A percentile compares a stretch with the other conserved stretches of the same genome.
Evolutionary conservation across 2,888 invertebrate species (phyloP).

Genomic region (Amblyteles armatorius): DNA sequence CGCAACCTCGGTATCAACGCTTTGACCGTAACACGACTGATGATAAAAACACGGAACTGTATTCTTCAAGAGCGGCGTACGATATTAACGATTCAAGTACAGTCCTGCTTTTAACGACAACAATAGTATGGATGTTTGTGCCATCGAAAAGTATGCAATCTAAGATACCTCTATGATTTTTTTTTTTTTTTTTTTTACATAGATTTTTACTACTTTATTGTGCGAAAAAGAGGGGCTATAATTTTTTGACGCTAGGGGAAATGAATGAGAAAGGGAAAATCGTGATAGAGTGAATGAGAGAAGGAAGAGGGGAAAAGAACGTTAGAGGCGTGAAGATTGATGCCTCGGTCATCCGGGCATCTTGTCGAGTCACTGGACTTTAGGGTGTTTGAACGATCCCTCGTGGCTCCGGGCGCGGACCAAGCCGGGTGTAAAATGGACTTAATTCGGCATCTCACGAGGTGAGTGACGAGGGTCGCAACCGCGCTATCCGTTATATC

Average conservation of each 20-base stretch:
- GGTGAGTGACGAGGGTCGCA: slow-evolving; percentile 73
- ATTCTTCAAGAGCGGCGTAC: neutral
- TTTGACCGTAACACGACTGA: neutral
- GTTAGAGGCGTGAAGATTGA: slow-evolving; percentile 79
- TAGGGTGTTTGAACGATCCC: slow-evolving; percentile 73
- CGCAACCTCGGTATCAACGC: slow-evolving; percentile 25
- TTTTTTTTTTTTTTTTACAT: neutral
- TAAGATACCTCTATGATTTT: neutral
- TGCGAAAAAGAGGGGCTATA: neutral
- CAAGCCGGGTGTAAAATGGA: slow-evolving; percentile 81
- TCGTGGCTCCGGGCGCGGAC: slow-evolving; percentile 57
- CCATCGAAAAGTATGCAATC: neutral
- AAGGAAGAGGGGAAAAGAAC: slow-evolving; percentile 26
- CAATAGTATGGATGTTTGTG: neutral
- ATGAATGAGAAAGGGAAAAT: slow-evolving; percentile 2
- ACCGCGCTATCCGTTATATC: slow-evolving; percentile 53
- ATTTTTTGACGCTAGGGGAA: slow-evolving; percentile 34
- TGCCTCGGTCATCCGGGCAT: slow-evolving; percentile 79
- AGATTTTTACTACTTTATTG: slow-evolving; percentile 4
- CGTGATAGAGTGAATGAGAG: slow-evolving; percentile 3
- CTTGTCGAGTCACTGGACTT: slow-evolving; percentile 81
- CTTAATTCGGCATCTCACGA: slow-evolving; percentile 78
- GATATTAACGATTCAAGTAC: neutral
- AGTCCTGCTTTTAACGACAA: neutral
- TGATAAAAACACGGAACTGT: neutral